phyloP scores from a whole-genome alignment of 2,888 invertebrate species.

The Alsophila aescularia region DNA sequence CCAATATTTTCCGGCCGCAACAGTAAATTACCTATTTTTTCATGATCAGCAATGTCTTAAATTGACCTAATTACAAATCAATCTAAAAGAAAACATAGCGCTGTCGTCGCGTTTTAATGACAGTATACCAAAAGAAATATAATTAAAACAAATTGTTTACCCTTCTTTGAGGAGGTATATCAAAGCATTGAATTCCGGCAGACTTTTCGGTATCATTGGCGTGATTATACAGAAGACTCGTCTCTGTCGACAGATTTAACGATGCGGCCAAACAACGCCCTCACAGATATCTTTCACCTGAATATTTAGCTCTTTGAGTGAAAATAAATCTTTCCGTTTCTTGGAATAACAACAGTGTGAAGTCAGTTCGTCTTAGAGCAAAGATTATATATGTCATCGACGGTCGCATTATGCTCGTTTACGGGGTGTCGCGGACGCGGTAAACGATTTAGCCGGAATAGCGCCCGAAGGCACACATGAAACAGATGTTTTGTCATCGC shows the following conservation, averaged over 20 bases:
- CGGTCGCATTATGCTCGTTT: conserved; percentile 74
- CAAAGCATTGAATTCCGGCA: conserved; percentile 72
- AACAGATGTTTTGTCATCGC: conserved; percentile 77
- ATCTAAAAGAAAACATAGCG: too few species aligned
- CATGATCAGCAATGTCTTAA: too few species aligned
- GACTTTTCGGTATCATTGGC: conserved; percentile 78
- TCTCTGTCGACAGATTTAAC: conserved; percentile 75
- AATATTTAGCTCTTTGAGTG: conserved; percentile 82
- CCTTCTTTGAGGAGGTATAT: conserved; percentile 73
- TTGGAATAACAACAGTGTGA: conserved; percentile 81
- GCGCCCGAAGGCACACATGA: conserved; percentile 54
- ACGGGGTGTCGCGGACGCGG: conserved; percentile 71
- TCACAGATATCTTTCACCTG: conserved; percentile 82
- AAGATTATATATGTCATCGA: conserved; percentile 83
- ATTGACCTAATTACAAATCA: too few species aligned
- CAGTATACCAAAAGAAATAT: conserved; percentile 44
- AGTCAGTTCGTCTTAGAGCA: conserved; percentile 77
- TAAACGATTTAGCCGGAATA: conserved; percentile 71
- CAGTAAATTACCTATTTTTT: too few species aligned
- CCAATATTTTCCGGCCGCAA: too few species aligned
- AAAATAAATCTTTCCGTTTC: conserved; percentile 81
- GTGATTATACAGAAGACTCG: conserved; percentile 79
- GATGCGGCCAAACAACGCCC: conserved; percentile 71
- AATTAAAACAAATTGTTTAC: conserved; percentile 64
- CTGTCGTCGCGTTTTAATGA: too few species aligned